phyloP scores from a whole-genome alignment of 2,888 invertebrate species.

The Caenorhabditis virilis region DNA sequence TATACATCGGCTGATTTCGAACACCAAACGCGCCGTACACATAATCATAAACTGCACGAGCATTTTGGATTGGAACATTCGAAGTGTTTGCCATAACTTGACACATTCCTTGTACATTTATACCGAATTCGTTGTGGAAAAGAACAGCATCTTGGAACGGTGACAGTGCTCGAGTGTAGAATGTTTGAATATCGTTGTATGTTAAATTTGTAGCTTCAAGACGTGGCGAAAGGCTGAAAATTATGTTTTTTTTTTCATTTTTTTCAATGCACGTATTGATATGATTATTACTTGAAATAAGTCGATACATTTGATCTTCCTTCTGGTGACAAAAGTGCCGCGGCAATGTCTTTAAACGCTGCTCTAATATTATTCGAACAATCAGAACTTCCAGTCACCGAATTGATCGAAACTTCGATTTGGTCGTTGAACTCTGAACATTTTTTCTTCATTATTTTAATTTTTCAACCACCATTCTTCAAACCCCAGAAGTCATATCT shows the following conservation, averaged over 20 bases:
- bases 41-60: constrained; percentile 18
- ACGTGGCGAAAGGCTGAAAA: constrained; percentile 27
- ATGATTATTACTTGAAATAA: background rate
- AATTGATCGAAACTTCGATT: too few relatives aligned
- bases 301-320: constrained; percentile 32
- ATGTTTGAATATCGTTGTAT: constrained; percentile 76
- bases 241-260: too few relatives aligned
- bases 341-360: constrained; percentile 26
- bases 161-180: constrained; percentile 77
- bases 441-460: too few relatives aligned
- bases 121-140: constrained; percentile 72
- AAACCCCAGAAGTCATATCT: constrained; percentile 82
- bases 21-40: too few relatives aligned
- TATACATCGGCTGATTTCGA: background rate
- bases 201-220: constrained; percentile 37
- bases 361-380: constrained; percentile 34
- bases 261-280: background rate
- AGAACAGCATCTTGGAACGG: constrained; percentile 17
- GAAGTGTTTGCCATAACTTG: constrained; percentile 74
- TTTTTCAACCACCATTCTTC: too few relatives aligned
- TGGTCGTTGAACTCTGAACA: too few relatives aligned
- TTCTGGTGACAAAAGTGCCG: constrained; percentile 15
- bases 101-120: constrained; percentile 84
- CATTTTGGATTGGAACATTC: constrained; percentile 10
- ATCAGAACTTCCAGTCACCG: too few relatives aligned